phyloP scores from a whole-genome alignment of 1,140 invertebrate genomes.

The Pseudomyrmex gracilis region DNA sequence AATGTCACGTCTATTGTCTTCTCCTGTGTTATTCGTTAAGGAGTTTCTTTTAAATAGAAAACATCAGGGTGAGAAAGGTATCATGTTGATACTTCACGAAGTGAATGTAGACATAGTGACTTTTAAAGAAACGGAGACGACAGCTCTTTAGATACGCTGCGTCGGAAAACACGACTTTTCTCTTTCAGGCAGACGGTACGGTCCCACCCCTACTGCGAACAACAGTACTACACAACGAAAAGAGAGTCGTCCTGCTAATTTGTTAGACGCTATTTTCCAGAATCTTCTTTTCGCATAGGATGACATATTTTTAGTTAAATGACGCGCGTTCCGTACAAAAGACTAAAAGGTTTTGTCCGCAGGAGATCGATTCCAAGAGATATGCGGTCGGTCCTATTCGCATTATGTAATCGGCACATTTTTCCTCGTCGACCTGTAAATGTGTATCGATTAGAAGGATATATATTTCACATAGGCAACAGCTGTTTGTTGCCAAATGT shows the following conservation, averaged over 20 bases:
- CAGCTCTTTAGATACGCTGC: slow-evolving; percentile 71
- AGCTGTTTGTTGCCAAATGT: background rate
- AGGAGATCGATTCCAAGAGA: slow-evolving; percentile 65
- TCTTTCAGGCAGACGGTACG: slow-evolving; percentile 58
- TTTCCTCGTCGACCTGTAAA: background rate
- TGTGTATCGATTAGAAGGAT: background rate
- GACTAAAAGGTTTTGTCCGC: slow-evolving; percentile 78
- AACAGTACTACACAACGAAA: slow-evolving; percentile 55
- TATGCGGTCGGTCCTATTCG: slow-evolving; percentile 62
- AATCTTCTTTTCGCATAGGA: slow-evolving; percentile 26
- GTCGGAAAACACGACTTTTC: slow-evolving; percentile 69
- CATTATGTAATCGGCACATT: slow-evolving; percentile 72
- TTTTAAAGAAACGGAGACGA: slow-evolving; percentile 69
- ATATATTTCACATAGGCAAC: background rate
- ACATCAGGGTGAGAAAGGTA: background rate
- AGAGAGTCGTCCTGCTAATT: slow-evolving; percentile 73
- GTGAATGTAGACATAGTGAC: slow-evolving; percentile 61
- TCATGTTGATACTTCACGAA: slow-evolving; percentile 28
- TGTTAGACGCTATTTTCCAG: slow-evolving; percentile 67
- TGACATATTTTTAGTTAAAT: slow-evolving; percentile 63
- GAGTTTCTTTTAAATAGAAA: slow-evolving; percentile 7
- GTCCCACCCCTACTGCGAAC: slow-evolving; percentile 65
- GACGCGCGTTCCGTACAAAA: slow-evolving; percentile 59
- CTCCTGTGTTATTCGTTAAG: background rate
- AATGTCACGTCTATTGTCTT: background rate